Evolutionary conservation across 1,140 invertebrate genomes (phyloP), one percentile per base, ranked within the genome.

Genomic region (Drosophila prosaltans): DNA sequence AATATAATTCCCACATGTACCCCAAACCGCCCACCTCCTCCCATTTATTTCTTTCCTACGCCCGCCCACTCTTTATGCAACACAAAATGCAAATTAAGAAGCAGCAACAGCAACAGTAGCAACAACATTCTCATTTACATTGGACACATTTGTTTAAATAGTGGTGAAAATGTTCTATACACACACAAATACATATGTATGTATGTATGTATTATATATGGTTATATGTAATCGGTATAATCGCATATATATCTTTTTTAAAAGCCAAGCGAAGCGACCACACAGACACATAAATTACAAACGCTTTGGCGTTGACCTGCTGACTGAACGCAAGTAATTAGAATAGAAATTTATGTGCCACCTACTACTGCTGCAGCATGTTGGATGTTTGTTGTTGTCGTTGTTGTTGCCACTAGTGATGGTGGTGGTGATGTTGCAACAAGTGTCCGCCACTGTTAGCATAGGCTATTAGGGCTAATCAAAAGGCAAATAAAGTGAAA

Each of bases 401-500:
- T 58, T 40, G 71, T 74, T 81, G 73, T 78, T 80, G 83, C 83
- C 88, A 88, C 83, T 88, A 88, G 83, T 88, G 79, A 71, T 36
- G 6, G 32, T 36, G 32, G 32, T 36, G 32, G 3, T 36, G 32
- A 36, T 36, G 45, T 26, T 67, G 39, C 7, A 69, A 74, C 55
- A 76, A 65, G 75, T 59, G 65, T 55, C 68, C 51, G 63, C 65
- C 40, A 63, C 26, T 76, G 69, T 74, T 78, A 70, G 64, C 70
- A 55, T 72, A 61, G 70, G 84, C 84, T 81, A 89, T 88, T 88
- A 89, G 74, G 81, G 80, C 84, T 84, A 89, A 88, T 88, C 84
- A 88, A 88, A 88, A 81, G 74, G 77, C 80, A 83, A 88, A 89
- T 88, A 88, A 88, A 88, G 74, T 80, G 68, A 79, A 79, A 78